Base-by-base conservation (phyloP, 2,797 vertebrate genomes). In the Cynopterus sphinx region DNA sequence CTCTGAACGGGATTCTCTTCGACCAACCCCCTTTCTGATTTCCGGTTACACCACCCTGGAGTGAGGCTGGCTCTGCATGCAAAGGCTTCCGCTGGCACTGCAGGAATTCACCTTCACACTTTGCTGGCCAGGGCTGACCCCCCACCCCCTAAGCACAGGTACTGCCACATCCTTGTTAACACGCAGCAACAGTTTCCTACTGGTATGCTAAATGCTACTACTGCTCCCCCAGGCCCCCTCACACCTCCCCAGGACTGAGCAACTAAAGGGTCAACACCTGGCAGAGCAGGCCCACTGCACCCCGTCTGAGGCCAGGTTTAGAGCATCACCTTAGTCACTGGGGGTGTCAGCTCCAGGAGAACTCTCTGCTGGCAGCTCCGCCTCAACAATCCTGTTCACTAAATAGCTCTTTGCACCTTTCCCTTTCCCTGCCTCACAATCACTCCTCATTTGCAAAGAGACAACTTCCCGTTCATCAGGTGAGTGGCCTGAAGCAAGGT, bases 61-160 rank as follows among this genome's bases (percentile, higher is more conserved):
- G 33, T 0, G 1, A 33, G 1, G 39, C 71, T 51, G 68, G 43
- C 57, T 0, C 31, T 39, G 41, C n/a, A 28, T 9, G 7, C 67
- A 2, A 1, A 68, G 49, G 59, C 51, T 11, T 65, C 12, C 12
- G 22, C 24, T 63, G 68, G 82, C 77, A 31, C 88, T 92, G 73
- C 1, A 83, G 89, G 68, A 96, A 90, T 70, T 53, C 28, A 3
- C 12, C 93, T 75, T 21, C 70, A 83, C 36, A 22, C 55, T 41
- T 19, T 61, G 28, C 61, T 6, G 0, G 74, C 53, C 11, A 12
- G 9, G 13, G 61, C 57, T 10, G 31, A 39, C 61, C 22, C 67
- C 26, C 67, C 49, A 57, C 39, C 55, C 75, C 74, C 41, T 49
- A 22, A 61, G 67, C 9, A 5, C 13, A 22, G 5, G 12, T 12